A percentile compares a stretch with the other conserved stretches of the same genome.
Conservation (phyloP, 2,113 vertebrate species). For the Thalassoma bifasciatum region DNA sequence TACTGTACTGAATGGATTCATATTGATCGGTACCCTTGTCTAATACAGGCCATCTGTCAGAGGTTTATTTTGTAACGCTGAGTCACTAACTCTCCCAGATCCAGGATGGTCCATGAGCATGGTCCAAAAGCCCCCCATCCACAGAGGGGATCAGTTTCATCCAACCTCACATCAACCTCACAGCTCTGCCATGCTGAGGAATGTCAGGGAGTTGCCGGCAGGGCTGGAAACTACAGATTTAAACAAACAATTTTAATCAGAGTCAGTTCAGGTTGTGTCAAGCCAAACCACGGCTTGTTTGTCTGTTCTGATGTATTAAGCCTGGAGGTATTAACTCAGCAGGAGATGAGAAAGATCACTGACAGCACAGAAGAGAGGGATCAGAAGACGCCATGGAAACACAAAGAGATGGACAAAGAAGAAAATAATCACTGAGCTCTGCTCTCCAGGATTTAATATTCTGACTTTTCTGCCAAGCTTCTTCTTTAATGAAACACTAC, state of each 20-base stretch:
- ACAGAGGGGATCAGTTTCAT: too few species aligned
- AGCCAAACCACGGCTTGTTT: conserved; percentile 59
- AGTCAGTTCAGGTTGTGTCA: conserved; percentile 69
- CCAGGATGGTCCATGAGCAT: conserved; percentile 14
- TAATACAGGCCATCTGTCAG: background rate
- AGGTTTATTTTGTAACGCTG: background rate
- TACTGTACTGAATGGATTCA: background rate
- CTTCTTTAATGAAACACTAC: conserved; percentile 4
- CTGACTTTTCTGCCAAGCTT: conserved; percentile 26
- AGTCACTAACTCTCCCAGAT: background rate
- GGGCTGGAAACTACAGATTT: conserved; percentile 79
- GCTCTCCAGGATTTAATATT: conserved; percentile 31
- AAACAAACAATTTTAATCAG: conserved; percentile 87
- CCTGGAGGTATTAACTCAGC: conserved; percentile 70
- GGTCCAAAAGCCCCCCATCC: conserved; percentile 24
- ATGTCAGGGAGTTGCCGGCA: conserved; percentile 72
- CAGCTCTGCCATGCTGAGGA: conserved; percentile 64
- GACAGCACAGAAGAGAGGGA: conserved; percentile 36
- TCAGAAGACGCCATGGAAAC: conserved; percentile 18
- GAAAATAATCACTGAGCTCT: conserved; percentile 43
- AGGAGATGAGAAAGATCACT: conserved; percentile 71
- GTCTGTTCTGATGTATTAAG: conserved; percentile 85
- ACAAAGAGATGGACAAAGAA: conserved; percentile 40
- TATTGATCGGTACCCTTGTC: background rate
- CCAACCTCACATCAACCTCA: conserved; percentile 32